Conservation (phyloP, 2,888 invertebrate species). For the Napeogenes sylphis region DNA sequence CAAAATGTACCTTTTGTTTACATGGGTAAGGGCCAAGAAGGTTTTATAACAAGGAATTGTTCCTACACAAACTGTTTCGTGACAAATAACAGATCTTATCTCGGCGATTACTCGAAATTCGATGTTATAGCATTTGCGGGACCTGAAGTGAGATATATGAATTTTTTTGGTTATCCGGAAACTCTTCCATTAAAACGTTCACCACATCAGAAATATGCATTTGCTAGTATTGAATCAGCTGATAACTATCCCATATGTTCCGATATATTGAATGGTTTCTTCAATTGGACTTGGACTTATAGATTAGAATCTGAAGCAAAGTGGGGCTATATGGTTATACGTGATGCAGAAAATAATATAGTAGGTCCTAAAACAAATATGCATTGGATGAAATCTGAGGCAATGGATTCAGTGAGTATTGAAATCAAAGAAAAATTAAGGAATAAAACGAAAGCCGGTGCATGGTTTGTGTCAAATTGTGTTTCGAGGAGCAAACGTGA, state of each 20-base stretch:
- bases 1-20: conserved; percentile 43
- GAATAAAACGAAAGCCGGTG: conserved; percentile 46
- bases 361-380: conserved; percentile 53
- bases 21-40: conserved; percentile 40
- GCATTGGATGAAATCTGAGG: conserved; percentile 47
- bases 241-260: conserved; percentile 51
- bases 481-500: conserved; percentile 38
- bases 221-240: conserved; percentile 56
- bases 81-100: conserved; percentile 40
- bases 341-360: conserved; percentile 41
- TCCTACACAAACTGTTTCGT: conserved; percentile 54
- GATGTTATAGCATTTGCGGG: conserved; percentile 55
- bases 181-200: conserved; percentile 41
- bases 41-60: conserved; percentile 48
- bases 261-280: conserved; percentile 44
- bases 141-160: conserved; percentile 40
- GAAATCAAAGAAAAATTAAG: conserved; percentile 39
- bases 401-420: conserved; percentile 44
- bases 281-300: conserved; percentile 69
- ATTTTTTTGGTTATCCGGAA: neutral
- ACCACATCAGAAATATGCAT: conserved; percentile 53
- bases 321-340: conserved; percentile 58
- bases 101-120: conserved; percentile 45
- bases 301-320: conserved; percentile 51
- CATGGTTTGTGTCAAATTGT: conserved; percentile 58